These are phyloP conservation scores for Microplitis demolitor DNA, from an alignment of 1,140 invertebrate species.

Conservation along the genomic window DNA sequence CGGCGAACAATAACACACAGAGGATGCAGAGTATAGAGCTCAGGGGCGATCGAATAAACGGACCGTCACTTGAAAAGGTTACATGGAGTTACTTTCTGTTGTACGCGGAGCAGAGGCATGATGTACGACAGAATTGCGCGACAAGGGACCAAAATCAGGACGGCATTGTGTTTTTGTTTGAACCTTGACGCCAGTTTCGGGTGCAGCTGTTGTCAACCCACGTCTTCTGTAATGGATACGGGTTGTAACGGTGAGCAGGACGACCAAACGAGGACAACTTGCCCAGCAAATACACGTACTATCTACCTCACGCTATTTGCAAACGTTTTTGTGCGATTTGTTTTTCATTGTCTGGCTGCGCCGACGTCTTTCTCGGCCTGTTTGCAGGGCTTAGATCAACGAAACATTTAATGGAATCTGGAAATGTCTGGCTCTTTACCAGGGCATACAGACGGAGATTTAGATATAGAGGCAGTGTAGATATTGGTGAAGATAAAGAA, in stretches of 20 bases:
- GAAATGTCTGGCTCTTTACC: background rate
- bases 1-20: background rate
- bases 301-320: background rate
- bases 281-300: background rate
- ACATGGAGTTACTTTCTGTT: background rate
- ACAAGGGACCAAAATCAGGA: slow-evolving; percentile 33
- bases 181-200: slow-evolving; percentile 26
- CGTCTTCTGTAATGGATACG: slow-evolving; percentile 33
- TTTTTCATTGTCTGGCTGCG: too few species aligned
- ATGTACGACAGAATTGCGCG: background rate
- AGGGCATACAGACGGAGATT: background rate
- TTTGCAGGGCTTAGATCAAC: too few species aligned
- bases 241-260: slow-evolving; percentile 19
- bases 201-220: slow-evolving; percentile 36
- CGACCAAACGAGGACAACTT: background rate
- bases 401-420: too few species aligned
- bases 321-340: too few species aligned
- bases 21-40: too few species aligned
- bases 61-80: slow-evolving; percentile 5
- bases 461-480: too few species aligned
- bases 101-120: background rate
- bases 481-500: background rate
- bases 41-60: too few species aligned
- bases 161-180: slow-evolving; percentile 36
- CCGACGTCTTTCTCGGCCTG: too few species aligned